Percentiles rank a stretch among this genome's conserved stretches.
Conservation (phyloP, 2,113 vertebrate genomes). For the Engystomops pustulosus region DNA sequence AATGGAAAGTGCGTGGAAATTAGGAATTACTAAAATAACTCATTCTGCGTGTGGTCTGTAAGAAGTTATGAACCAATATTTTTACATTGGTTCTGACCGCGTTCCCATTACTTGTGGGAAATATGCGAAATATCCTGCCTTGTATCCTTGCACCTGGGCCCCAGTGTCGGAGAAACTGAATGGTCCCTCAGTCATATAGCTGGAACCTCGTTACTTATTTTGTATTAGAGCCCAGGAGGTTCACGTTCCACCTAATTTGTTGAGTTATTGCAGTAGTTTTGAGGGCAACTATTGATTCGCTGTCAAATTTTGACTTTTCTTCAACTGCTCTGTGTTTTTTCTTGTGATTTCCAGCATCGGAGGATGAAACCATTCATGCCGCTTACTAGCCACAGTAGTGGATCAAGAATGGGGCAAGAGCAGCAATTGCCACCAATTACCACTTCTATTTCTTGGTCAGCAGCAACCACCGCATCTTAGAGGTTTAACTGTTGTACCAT, state of each 20-base stretch:
- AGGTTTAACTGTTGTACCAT: too few relatives aligned
- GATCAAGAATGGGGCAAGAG: too few relatives aligned
- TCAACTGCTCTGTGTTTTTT: too few relatives aligned
- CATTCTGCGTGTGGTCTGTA: background rate
- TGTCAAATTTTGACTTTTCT: too few relatives aligned
- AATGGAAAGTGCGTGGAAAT: background rate
- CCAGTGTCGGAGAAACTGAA: background rate
- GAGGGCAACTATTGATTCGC: too few relatives aligned
- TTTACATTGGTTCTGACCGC: background rate
- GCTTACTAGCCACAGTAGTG: too few relatives aligned
- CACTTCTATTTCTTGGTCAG: too few relatives aligned
- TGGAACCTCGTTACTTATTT: background rate
- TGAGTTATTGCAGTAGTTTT: too few relatives aligned
- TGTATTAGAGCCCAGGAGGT: background rate
- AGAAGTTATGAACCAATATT: background rate
- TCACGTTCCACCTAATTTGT: background rate
- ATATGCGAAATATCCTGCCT: background rate
- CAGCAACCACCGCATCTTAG: too few relatives aligned
- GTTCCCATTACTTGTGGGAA: background rate
- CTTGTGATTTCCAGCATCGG: too few relatives aligned
- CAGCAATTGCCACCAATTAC: too few relatives aligned
- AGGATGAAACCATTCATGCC: too few relatives aligned
- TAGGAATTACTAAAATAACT: background rate
- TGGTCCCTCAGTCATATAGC: background rate
- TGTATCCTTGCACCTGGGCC: background rate